A percentile compares a stretch with the other conserved stretches of the same genome.
phyloP scores from a whole-genome alignment of 2,888 invertebrate species.

The Petrolisthes cinctipes region DNA sequence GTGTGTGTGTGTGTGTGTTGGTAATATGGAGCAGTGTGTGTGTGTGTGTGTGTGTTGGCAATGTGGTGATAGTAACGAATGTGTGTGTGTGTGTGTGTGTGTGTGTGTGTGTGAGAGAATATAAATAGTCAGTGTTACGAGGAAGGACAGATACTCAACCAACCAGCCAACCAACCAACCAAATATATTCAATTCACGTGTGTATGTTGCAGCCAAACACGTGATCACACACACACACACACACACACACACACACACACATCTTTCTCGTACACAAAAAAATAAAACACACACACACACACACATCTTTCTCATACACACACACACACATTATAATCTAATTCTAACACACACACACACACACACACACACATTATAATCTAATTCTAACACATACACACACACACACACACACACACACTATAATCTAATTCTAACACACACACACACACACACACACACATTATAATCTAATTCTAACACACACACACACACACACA shows the following conservation, averaged over 20 bases:
- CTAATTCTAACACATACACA: background rate
- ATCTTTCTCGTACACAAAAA: background rate
- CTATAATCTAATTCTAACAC: background rate
- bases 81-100: too few species aligned
- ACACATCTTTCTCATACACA: background rate
- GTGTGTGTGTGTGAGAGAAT: background rate
- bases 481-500: constrained; percentile 33
- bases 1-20: too few species aligned
- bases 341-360: constrained; percentile 21
- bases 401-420: background rate
- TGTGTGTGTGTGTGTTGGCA: too few species aligned
- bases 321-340: background rate
- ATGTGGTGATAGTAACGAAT: too few species aligned
- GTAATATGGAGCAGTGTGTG: too few species aligned
- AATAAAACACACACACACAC: constrained; percentile 11
- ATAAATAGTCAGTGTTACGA: background rate
- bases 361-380: background rate
- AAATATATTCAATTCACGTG: too few species aligned
- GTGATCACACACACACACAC: background rate
- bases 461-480: too few species aligned
- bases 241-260: background rate
- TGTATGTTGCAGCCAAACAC: too few species aligned
- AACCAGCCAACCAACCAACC: background rate
- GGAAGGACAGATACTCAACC: background rate
- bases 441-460: constrained; percentile 3